phyloP scores from a whole-genome alignment of 2,113 vertebrate species.

The Pampusana beccarii region DNA sequence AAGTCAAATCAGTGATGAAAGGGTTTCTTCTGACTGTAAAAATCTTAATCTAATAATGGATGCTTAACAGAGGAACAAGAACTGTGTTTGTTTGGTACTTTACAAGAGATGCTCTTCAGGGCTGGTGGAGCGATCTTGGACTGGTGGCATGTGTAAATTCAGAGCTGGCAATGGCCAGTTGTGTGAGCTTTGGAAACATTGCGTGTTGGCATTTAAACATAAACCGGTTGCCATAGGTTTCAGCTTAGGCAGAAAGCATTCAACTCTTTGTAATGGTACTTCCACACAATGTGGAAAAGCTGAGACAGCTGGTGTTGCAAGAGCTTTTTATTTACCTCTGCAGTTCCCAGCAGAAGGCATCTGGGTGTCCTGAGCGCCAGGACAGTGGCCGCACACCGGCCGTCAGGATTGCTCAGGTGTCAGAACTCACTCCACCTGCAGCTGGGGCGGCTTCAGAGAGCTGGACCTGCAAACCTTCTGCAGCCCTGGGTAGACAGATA shows the following conservation, averaged over 20 bases:
- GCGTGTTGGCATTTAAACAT: neutral
- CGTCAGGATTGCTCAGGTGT: too few relatives aligned
- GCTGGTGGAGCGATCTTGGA: neutral
- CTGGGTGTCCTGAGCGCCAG: neutral
- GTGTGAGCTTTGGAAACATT: neutral
- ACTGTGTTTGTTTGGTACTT: neutral
- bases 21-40: neutral
- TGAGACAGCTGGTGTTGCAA: neutral
- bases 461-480: neutral
- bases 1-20: neutral
- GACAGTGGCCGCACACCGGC: too few relatives aligned
- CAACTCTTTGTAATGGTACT: neutral
- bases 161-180: neutral
- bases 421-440: neutral
- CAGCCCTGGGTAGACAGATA: neutral
- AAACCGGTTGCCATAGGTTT: neutral
- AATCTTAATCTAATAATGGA: neutral
- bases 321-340: neutral
- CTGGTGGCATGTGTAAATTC: neutral
- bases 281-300: neutral
- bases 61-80: neutral
- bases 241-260: neutral
- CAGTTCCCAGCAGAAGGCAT: neutral
- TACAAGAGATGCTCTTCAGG: neutral
- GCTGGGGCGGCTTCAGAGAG: neutral